These are phyloP conservation scores for Scaptomyza parva DNA, from an alignment of 2,888 invertebrate genomes.

Conservation along the genomic window DNA sequence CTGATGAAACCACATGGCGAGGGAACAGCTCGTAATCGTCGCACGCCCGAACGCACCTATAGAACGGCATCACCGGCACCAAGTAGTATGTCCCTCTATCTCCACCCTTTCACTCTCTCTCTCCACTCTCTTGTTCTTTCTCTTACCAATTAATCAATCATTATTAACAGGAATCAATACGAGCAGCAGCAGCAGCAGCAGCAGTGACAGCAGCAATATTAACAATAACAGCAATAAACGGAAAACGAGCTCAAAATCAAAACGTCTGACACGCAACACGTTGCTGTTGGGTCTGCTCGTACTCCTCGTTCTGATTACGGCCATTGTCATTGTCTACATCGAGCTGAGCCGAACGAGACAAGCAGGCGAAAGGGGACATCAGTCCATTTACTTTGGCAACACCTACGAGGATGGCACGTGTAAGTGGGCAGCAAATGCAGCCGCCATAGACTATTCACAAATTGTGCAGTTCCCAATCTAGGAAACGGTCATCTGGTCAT, in stretches of 20 bases:
- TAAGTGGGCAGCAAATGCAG: conserved; percentile 68
- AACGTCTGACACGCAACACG: conserved; percentile 73
- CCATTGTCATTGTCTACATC: conserved; percentile 76
- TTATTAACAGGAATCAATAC: conserved; percentile 46
- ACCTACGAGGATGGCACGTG: conserved; percentile 83
- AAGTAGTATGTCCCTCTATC: conserved; percentile 17
- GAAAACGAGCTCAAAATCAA: conserved; percentile 28
- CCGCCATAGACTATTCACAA: conserved; percentile 66
- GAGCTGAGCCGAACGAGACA: conserved; percentile 66
- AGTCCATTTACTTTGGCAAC: conserved; percentile 82
- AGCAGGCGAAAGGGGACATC: conserved; percentile 30
- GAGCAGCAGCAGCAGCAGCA: conserved; percentile 9
- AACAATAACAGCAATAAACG: conserved; percentile 5
- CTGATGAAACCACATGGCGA: conserved; percentile 82
- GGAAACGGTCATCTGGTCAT: conserved; percentile 84
- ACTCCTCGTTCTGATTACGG: conserved; percentile 69
- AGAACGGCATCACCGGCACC: conserved; percentile 47
- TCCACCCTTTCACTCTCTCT: background rate
- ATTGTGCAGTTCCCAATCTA: conserved; percentile 83
- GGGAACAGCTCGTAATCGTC: conserved; percentile 42
- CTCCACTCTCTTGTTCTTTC: no score
- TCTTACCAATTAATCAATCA: conserved; percentile 1
- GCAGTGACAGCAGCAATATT: conserved; percentile 13
- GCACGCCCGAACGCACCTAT: conserved; percentile 46
- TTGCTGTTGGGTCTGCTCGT: conserved; percentile 75